A percentile compares a stretch with the other conserved stretches of the same genome.
phyloP scores from a whole-genome alignment of 2,113 vertebrate species.

The Onychostruthus taczanowskii region DNA sequence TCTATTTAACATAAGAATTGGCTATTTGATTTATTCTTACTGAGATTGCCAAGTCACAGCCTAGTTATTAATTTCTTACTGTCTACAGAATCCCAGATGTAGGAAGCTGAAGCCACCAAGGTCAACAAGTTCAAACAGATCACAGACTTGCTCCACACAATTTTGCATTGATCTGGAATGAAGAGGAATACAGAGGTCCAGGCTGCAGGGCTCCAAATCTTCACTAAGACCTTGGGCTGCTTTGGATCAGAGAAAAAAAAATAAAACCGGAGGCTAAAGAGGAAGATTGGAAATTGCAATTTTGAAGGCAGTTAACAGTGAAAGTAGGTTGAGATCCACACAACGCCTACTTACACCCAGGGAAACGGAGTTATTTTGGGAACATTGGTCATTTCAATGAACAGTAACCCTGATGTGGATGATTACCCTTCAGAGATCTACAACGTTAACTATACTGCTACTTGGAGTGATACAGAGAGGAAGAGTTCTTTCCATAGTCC shows the following conservation, averaged over 20 bases:
- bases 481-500: background rate
- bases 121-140: background rate
- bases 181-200: background rate
- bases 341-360: rapidly evolving
- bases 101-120: background rate
- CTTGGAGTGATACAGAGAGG: background rate
- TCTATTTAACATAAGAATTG: background rate
- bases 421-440: background rate
- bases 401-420: background rate
- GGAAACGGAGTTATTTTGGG: background rate
- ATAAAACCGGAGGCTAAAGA: background rate
- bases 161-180: background rate
- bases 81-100: background rate
- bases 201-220: background rate
- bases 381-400: background rate
- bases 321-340: background rate
- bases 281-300: background rate
- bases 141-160: background rate
- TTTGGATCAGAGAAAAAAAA: background rate
- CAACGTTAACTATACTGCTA: background rate
- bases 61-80: background rate
- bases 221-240: background rate
- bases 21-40: background rate
- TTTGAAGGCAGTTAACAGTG: background rate
- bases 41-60: background rate